Conservation (phyloP, 2,113 vertebrate species). For the Microtus montanus region DNA sequence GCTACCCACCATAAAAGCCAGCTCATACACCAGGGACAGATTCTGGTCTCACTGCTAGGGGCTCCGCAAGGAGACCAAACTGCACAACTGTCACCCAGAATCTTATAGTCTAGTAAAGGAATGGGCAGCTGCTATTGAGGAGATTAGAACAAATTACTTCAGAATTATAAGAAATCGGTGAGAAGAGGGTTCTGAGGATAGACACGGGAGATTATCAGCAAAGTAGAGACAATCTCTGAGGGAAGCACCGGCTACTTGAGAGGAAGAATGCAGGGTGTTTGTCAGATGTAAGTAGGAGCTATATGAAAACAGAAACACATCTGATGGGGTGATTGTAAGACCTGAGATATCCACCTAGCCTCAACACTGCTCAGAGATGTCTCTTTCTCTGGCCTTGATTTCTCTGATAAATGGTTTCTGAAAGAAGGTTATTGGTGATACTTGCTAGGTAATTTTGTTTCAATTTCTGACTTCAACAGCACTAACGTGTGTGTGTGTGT, state of each 20-base stretch:
- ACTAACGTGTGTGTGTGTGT: background rate
- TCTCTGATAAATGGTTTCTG: background rate
- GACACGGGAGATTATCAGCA: background rate
- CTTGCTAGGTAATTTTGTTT: conserved; percentile 34
- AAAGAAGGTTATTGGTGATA: background rate
- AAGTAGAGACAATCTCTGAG: background rate
- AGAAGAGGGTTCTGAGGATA: background rate
- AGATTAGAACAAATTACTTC: background rate
- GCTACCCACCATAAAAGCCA: too few relatives aligned
- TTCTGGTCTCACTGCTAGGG: too few relatives aligned
- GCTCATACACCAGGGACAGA: too few relatives aligned
- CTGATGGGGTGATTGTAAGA: background rate
- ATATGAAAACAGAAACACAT: background rate
- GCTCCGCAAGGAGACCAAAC: too few relatives aligned
- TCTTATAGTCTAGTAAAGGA: background rate
- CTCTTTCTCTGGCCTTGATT: background rate
- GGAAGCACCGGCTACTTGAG: background rate
- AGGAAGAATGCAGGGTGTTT: background rate
- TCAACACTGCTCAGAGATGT: background rate
- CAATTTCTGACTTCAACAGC: background rate
- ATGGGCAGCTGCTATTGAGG: background rate
- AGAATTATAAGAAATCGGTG: background rate
- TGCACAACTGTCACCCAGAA: too few relatives aligned
- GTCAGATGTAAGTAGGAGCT: background rate
- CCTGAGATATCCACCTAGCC: background rate